Conservation (phyloP, 1,140 invertebrate genomes). For the Glossosoma conforme region DNA sequence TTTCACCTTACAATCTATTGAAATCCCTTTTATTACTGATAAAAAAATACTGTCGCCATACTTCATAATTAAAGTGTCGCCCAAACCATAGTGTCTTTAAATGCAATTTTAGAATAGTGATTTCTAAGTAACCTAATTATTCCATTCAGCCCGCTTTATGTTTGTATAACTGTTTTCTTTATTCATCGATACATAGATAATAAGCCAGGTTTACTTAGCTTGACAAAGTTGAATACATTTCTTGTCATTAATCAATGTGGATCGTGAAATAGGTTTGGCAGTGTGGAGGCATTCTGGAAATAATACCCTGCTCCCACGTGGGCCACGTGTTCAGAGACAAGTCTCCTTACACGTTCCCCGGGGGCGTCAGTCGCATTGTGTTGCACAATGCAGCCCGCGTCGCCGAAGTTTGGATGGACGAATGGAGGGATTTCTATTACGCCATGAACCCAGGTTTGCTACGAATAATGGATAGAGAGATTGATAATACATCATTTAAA, state of each 20-base stretch:
- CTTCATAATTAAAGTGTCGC: no score
- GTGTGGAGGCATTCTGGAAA: conserved; percentile 93
- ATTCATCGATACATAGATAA: background rate
- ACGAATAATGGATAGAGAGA: conserved; percentile 4
- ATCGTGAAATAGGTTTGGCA: conserved; percentile 82
- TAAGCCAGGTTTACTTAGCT: conserved; percentile 1
- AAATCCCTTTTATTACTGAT: no score
- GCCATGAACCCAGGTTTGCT: conserved; percentile 94
- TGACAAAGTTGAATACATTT: no score
- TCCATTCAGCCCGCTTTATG: no score
- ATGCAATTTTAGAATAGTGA: no score
- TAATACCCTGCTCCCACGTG: conserved; percentile 93
- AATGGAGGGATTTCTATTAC: conserved; percentile 98
- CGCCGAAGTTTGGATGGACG: conserved; percentile 98
- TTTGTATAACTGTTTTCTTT: background rate
- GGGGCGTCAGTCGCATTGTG: conserved; percentile 93
- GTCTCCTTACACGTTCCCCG: conserved; percentile 98
- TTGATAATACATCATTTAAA: no score
- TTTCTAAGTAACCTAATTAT: no score
- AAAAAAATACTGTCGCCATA: no score
- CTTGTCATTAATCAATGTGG: no score
- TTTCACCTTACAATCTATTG: no score
- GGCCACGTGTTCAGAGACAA: conserved; percentile 99
- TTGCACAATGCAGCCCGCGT: conserved; percentile 95
- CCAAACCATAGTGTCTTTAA: no score